Evolutionary conservation across 2,113 vertebrate species (phyloP), one percentile per base, ranked within the genome.

Genomic region (Salvelinus sp.): DNA sequence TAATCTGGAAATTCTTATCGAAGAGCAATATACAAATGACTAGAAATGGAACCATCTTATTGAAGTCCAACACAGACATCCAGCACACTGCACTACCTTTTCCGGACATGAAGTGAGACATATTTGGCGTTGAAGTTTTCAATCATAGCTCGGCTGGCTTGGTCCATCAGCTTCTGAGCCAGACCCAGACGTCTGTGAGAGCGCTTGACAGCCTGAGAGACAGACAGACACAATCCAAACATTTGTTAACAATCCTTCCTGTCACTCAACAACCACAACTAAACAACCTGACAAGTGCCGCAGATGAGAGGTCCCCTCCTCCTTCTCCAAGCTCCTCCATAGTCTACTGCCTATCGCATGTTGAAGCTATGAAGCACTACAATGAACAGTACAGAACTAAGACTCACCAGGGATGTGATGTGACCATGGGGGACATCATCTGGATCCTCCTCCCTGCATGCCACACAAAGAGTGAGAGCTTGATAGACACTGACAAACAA

Each of bases 111-210:
- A 82, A 98, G 91, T 0, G 96, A 98, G 54, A 98, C 96, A 4
- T 98, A 98, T 93, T 94, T 96, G 73, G 96, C 95, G 2, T 93
- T 93, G 79, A 98, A 98, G 87, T 97, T 97, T 83, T 98, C 96
- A 1, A 97, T 95, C 96, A 98, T 97, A 80, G 96, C 96, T 3
- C 94, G 81, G 0, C 94, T 96, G 2, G 97, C 96, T 88, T 97
- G 96, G 82, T 98, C 95, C 96, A 98, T 96, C 48, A 98, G 89
- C 83, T 96, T 96, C 86, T 96, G 95, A 3, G 97, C 96, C 88
- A 98, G 88, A 23, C 96, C 96, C 16, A 98, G 92, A 63, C 95
- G 94, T 23, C 95, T 93, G 87, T 97, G 95, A 0, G 95, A 97
- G 5, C 96, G 92, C 73, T 97, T 97, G 76, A 96, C 96, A 0